A percentile compares a stretch with the other conserved stretches of the same genome.
phyloP scores from a whole-genome alignment of 37 sponge, comb jelly and placozoan genomes.

The Eunapius fragilis region DNA sequence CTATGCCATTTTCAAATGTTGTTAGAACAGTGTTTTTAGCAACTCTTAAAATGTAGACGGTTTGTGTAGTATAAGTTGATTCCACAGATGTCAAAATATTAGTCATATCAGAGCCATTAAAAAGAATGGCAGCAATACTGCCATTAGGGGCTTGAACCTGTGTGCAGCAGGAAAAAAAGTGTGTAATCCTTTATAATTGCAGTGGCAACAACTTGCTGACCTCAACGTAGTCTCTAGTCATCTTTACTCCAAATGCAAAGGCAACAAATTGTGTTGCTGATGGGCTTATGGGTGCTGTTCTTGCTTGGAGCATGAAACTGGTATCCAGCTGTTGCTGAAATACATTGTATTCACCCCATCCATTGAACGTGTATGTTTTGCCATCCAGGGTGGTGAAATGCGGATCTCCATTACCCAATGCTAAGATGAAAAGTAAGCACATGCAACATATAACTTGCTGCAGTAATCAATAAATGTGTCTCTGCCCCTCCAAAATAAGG shows the following conservation, averaged over 20 bases:
- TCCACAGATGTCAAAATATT: constrained; percentile 24
- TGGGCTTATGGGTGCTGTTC: constrained; percentile 18
- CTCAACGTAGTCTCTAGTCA: background rate
- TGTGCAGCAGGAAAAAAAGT: background rate
- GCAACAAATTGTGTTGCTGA: constrained; percentile 58
- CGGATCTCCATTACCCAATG: constrained; percentile 74
- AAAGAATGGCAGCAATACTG: constrained; percentile 4
- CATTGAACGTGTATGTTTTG: constrained; percentile 78
- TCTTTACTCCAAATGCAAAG: constrained; percentile 45
- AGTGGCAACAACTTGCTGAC: background rate
- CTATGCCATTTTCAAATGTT: constrained; percentile 40
- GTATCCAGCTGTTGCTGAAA: background rate
- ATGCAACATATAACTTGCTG: background rate
- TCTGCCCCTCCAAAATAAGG: too few species aligned
- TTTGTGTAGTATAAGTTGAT: background rate
- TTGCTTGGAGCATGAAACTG: constrained; percentile 42
- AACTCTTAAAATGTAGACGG: background rate
- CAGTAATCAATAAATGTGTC: too few species aligned
- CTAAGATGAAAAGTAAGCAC: background rate
- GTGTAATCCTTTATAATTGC: too few species aligned
- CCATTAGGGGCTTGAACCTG: background rate
- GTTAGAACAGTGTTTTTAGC: background rate
- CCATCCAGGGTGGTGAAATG: constrained; percentile 76
- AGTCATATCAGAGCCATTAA: constrained; percentile 27
- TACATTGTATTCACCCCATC: constrained; percentile 63